phyloP scores from a whole-genome alignment of 1,140 invertebrate species.

The Psix sp. region DNA sequence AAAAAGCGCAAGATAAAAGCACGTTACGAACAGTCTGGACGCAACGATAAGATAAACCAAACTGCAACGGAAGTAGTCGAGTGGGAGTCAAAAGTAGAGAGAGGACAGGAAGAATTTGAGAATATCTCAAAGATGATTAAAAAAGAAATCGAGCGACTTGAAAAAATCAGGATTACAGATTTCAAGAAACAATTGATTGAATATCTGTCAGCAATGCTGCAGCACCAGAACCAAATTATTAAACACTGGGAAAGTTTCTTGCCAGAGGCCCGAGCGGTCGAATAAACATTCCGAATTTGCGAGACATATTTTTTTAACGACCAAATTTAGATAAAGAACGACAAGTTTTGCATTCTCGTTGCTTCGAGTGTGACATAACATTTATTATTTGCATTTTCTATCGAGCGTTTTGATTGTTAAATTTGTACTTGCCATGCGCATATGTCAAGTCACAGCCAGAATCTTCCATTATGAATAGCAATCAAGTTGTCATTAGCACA shows the following conservation, averaged over 20 bases:
- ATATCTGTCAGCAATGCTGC: slow-evolving; percentile 95
- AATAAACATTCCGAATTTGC: slow-evolving; percentile 76
- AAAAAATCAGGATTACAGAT: slow-evolving; percentile 90
- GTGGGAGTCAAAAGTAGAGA: slow-evolving; percentile 97
- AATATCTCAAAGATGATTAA: slow-evolving; percentile 97
- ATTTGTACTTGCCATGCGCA: slow-evolving; percentile 38
- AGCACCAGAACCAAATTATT: slow-evolving; percentile 96
- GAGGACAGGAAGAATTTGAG: slow-evolving; percentile 97
- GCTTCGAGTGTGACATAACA: no score
- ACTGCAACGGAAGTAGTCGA: slow-evolving; percentile 94
- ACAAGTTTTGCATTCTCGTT: slow-evolving; percentile 28
- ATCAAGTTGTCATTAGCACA: slow-evolving; percentile 4
- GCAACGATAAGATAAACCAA: slow-evolving; percentile 92
- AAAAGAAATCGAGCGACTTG: slow-evolving; percentile 95
- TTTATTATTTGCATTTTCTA: slow-evolving; percentile 6
- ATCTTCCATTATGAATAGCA: slow-evolving; percentile 43
- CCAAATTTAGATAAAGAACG: slow-evolving; percentile 16
- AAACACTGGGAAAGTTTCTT: slow-evolving; percentile 97
- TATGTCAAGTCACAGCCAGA: slow-evolving; percentile 22
- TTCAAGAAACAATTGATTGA: slow-evolving; percentile 93
- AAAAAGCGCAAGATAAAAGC: slow-evolving; percentile 97
- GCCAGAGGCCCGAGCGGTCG: slow-evolving; percentile 92
- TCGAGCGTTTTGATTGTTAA: slow-evolving; percentile 5
- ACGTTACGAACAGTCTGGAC: slow-evolving; percentile 91
- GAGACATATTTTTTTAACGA: slow-evolving; percentile 58